phyloP scores from a whole-genome alignment of 2,797 vertebrate species.

The Argyrosomus regius region DNA sequence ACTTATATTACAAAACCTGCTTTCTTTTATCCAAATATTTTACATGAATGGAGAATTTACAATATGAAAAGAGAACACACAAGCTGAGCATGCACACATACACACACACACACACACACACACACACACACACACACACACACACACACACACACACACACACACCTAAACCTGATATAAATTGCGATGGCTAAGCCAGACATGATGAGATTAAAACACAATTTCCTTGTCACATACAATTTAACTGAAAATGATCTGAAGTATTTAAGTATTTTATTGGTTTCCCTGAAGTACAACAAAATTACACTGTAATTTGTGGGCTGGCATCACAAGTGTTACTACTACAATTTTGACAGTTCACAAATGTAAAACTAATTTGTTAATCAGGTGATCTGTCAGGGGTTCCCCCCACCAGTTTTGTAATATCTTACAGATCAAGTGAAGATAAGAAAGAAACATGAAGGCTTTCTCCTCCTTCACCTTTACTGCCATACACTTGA shows the following conservation, averaged over 20 bases:
- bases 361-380: conserved; percentile 1
- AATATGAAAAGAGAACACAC: not conserved
- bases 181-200: not conserved
- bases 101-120: not conserved
- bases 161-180: not conserved
- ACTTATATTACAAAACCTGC: not conserved
- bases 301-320: not conserved
- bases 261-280: not conserved
- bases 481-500: conserved; percentile 29
- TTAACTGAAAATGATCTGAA: not conserved
- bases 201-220: not conserved
- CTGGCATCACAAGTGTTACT: conserved; percentile 10
- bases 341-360: conserved; percentile 1
- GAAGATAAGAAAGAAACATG: conserved; percentile 21
- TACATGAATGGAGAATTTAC: not conserved
- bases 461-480: conserved; percentile 7
- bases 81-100: not conserved
- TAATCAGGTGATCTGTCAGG: not conserved
- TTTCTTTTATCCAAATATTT: not conserved
- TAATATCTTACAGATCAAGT: conserved; percentile 9
- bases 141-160: not conserved
- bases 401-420: not conserved
- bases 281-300: not conserved
- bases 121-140: not conserved
- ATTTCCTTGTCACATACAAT: not conserved